Base-by-base conservation (phyloP, 2,888 invertebrate species). In the Allygus modestus region DNA sequence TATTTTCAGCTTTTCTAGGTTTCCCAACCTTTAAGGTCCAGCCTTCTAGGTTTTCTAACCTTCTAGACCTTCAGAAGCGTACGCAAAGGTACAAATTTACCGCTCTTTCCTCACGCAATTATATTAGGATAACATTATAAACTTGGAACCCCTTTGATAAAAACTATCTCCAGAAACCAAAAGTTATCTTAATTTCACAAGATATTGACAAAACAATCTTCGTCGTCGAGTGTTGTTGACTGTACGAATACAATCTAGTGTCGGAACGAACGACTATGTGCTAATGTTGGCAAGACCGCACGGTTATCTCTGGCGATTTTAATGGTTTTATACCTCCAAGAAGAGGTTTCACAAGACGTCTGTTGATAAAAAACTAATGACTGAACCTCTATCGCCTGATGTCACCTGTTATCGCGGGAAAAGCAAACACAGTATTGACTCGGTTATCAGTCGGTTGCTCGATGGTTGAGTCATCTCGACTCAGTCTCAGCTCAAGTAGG, bases 381-480 rank as follows among this genome's bases (percentile, higher is more conserved):
- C 54, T 54, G 54, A 54, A 23, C 51, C 17, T 54, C 2, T 54
- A 54, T 54, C 54, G 54, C 23, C 54, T 54, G 54, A 54, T 54
- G 54, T 54, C 54, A 54, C 54, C 54, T 54, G 20, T 23, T 65
- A 65, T 65, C 65, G 65, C 65, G 65, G 65, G 65, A 65, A 65
- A 65, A 65, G 65, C 31, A 65, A 65, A 65, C 65, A 65, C 28
- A 28, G 65, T 65, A 65, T 65, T 65, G 65, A 65, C 65, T 65
- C 65, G 4, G 28, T 65, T 65, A 65, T 58, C 46, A n/a, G 54
- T 23, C 65, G 17, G 31, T 28, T 12, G 28, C 28, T 26, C 17
- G 65, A 26, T 28, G 28, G 28, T 28, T 65, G 65, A 65, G 65
- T 65, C 65, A 65, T 12, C 28, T 65, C 28, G 4, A 17, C 15